phyloP scores from a whole-genome alignment of 1,140 invertebrate genomes.

The Drosophila micromelanica region DNA sequence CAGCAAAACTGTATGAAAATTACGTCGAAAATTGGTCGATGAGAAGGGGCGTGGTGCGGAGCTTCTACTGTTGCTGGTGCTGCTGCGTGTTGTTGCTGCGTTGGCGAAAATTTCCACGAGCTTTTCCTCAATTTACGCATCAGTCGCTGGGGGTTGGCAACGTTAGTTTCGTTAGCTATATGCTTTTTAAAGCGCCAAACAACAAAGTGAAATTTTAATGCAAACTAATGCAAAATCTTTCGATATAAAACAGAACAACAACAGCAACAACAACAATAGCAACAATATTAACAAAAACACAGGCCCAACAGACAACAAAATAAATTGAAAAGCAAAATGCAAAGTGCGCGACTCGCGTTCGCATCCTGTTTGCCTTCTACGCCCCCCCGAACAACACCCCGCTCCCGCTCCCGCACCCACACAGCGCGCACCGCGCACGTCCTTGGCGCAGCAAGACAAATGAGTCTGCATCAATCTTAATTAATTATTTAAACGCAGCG shows the following conservation, averaged over 20 bases:
- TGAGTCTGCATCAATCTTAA: slow-evolving; percentile 83
- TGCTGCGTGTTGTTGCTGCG: slow-evolving; percentile 42
- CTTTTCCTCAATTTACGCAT: neutral
- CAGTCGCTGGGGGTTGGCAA: slow-evolving; percentile 34
- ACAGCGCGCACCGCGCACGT: slow-evolving; percentile 25
- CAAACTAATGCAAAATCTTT: slow-evolving; percentile 83
- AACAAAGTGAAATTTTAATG: slow-evolving; percentile 83
- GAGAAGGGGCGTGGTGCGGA: neutral
- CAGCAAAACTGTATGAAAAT: slow-evolving; percentile 58
- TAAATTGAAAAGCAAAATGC: slow-evolving; percentile 82
- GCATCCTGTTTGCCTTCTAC: slow-evolving; percentile 41
- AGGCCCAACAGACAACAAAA: slow-evolving; percentile 54
- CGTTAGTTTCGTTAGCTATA: slow-evolving; percentile 1
- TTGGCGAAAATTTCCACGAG: slow-evolving; percentile 50
- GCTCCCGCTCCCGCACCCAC: neutral
- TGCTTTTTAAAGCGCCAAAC: slow-evolving; percentile 56
- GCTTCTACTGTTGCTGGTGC: neutral
- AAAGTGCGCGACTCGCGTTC: slow-evolving; percentile 55
- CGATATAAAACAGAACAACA: slow-evolving; percentile 64
- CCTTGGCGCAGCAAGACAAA: slow-evolving; percentile 76
- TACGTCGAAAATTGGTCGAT: slow-evolving; percentile 28
- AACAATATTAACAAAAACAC: slow-evolving; percentile 7
- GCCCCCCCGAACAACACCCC: too few relatives aligned
- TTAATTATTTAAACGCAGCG: slow-evolving; percentile 83
- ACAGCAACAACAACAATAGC: slow-evolving; percentile 17